phyloP scores from a whole-genome alignment of 2,113 vertebrate species.

The Ovibos moschatus region DNA sequence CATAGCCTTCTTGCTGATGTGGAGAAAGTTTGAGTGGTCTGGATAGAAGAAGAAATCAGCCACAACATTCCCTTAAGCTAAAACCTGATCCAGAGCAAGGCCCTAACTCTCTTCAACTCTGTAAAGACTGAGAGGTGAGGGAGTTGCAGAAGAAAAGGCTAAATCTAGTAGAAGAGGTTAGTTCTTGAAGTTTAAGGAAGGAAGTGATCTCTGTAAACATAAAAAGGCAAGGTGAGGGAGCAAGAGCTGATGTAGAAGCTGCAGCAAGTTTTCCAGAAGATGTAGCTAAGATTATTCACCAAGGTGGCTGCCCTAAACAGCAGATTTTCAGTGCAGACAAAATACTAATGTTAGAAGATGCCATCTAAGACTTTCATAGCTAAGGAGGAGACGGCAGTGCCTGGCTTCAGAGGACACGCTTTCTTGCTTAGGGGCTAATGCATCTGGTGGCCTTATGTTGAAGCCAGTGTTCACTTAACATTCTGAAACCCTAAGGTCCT shows the following conservation, averaged over 20 bases:
- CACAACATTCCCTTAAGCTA: not conserved
- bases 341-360: not conserved
- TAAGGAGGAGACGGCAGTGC: not conserved
- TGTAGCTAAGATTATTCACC: not conserved
- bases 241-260: not conserved
- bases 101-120: not conserved
- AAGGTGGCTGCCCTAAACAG: not conserved
- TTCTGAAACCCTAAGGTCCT: not conserved
- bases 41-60: not conserved
- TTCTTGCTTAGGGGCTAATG: not conserved
- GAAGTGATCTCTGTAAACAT: not conserved
- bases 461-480: not conserved
- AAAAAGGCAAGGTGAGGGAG: not conserved
- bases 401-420: not conserved
- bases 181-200: not conserved
- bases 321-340: not conserved
- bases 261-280: not conserved
- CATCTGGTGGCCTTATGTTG: not conserved
- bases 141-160: not conserved
- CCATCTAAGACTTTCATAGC: not conserved
- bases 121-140: not conserved
- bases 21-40: not conserved
- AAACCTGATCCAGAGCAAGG: not conserved
- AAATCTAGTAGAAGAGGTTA: not conserved
- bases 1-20: not conserved